Percentiles rank a stretch among this genome's conserved stretches.
Evolutionary conservation across 2,113 vertebrate species (phyloP).

Genomic region (Microtus oregoni): DNA sequence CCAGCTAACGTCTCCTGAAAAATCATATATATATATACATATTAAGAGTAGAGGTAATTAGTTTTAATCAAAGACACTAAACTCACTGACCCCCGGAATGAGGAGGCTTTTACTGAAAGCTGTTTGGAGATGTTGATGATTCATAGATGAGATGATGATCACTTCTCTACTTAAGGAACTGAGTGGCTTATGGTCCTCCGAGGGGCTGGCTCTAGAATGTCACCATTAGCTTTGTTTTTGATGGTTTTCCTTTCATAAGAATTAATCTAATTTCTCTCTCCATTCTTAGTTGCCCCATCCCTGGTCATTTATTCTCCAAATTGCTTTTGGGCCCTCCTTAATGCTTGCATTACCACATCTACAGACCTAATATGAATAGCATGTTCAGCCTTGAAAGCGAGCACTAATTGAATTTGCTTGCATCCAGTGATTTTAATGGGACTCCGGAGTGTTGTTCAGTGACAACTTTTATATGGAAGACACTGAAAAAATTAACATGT

Average conservation of each 20-base stretch:
- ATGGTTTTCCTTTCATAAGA: conserved; percentile 69
- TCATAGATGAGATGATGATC: conserved; percentile 57
- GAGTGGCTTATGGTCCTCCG: not conserved
- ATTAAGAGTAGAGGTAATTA: conserved; percentile 63
- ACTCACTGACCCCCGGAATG: conserved; percentile 47
- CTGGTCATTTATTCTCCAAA: conserved; percentile 71
- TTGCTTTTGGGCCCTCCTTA: conserved; percentile 74
- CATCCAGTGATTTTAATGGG: conserved; percentile 77
- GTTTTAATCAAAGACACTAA: conserved; percentile 53
- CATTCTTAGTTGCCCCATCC: conserved; percentile 61
- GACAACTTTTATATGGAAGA: conserved; percentile 79
- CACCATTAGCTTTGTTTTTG: conserved; percentile 61
- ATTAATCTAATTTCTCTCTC: conserved; percentile 65
- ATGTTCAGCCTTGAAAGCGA: conserved; percentile 14
- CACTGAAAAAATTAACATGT: conserved; percentile 80
- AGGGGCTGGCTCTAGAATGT: conserved; percentile 43
- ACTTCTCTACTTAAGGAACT: conserved; percentile 51
- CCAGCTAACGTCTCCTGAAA: not conserved
- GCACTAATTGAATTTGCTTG: conserved; percentile 76
- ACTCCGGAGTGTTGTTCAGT: conserved; percentile 79
- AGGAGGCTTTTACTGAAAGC: conserved; percentile 54
- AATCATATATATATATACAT: not conserved
- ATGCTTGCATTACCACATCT: conserved; percentile 58
- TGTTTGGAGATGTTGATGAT: conserved; percentile 45
- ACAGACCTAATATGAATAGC: conserved; percentile 67